Evolutionary conservation across 1,140 invertebrate genomes (phyloP).

Genomic region (Chlorops oryzae): DNA sequence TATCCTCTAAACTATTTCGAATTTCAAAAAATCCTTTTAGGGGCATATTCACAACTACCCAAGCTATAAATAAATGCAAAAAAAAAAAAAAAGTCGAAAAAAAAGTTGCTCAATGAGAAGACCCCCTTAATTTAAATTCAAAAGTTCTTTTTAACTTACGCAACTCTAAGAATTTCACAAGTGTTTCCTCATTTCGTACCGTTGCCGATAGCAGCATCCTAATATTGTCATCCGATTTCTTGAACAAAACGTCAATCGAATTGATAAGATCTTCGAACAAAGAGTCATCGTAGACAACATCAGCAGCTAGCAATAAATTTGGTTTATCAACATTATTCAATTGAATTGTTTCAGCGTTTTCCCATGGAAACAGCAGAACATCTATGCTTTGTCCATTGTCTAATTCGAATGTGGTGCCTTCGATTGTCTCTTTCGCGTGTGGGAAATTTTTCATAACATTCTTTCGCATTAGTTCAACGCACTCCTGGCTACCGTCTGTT

Average conservation of each 20-base stretch:
- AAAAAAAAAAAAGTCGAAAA: too few relatives aligned
- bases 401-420: constrained; percentile 16
- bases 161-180: constrained; percentile 29
- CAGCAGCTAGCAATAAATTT: constrained; percentile 34
- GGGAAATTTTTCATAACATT: constrained; percentile 32
- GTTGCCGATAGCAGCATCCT: constrained; percentile 38
- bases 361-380: constrained; percentile 23
- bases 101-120: too few relatives aligned
- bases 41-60: too few relatives aligned
- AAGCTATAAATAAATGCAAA: too few relatives aligned
- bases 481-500: constrained; percentile 37
- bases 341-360: constrained; percentile 16
- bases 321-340: constrained; percentile 14
- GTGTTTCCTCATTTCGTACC: constrained; percentile 36
- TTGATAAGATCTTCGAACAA: constrained; percentile 26
- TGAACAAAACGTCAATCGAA: constrained; percentile 28
- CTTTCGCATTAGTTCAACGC: constrained; percentile 33
- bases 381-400: background rate
- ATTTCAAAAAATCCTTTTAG: too few relatives aligned
- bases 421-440: background rate
- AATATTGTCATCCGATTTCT: constrained; percentile 14
- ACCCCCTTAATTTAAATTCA: too few relatives aligned
- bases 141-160: too few relatives aligned
- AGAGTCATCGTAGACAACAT: constrained; percentile 39
- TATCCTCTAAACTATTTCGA: too few relatives aligned